These are phyloP conservation scores for Nymphalis io DNA, from an alignment of 1,140 invertebrate species.

Conservation along the genomic window DNA sequence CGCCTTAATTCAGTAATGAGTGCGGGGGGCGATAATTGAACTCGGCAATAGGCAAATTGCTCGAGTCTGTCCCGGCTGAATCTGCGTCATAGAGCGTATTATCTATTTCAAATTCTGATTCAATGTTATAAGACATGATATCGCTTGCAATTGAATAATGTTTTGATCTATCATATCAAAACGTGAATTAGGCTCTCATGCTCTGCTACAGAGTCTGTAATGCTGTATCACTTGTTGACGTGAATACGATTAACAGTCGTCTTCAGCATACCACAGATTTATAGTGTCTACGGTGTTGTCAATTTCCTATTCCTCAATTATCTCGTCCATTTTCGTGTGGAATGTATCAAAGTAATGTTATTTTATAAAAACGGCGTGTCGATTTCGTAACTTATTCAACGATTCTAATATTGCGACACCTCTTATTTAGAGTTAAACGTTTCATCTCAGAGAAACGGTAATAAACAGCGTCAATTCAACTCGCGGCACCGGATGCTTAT, in stretches of 20 bases:
- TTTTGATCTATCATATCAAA: slow-evolving; percentile 40
- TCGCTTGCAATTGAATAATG: slow-evolving; percentile 33
- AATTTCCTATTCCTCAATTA: slow-evolving; percentile 60
- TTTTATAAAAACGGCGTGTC: not conserved
- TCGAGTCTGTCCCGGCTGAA: slow-evolving; percentile 56
- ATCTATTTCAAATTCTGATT: slow-evolving; percentile 45
- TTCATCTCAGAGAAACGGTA: slow-evolving; percentile 33
- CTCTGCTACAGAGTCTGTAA: slow-evolving; percentile 49
- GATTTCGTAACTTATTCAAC: not conserved
- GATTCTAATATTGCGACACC: slow-evolving; percentile 18
- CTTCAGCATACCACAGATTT: slow-evolving; percentile 66
- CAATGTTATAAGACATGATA: slow-evolving; percentile 41
- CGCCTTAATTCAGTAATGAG: slow-evolving; percentile 78
- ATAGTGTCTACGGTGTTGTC: slow-evolving; percentile 61
- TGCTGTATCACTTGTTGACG: slow-evolving; percentile 43
- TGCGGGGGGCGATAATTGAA: slow-evolving; percentile 78
- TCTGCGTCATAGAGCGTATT: slow-evolving; percentile 33
- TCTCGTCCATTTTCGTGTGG: slow-evolving; percentile 35
- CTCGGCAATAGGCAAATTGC: slow-evolving; percentile 77
- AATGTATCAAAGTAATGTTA: slow-evolving; percentile 47
- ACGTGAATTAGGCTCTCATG: slow-evolving; percentile 58
- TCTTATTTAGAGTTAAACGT: slow-evolving; percentile 16
- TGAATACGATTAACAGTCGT: slow-evolving; percentile 53
- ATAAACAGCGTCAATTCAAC: slow-evolving; percentile 38
- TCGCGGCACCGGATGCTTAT: slow-evolving; percentile 25